A percentile compares a stretch with the other conserved stretches of the same genome.
Conservation (phyloP, 2,113 vertebrate species). For the Donacobius atricapilla region DNA sequence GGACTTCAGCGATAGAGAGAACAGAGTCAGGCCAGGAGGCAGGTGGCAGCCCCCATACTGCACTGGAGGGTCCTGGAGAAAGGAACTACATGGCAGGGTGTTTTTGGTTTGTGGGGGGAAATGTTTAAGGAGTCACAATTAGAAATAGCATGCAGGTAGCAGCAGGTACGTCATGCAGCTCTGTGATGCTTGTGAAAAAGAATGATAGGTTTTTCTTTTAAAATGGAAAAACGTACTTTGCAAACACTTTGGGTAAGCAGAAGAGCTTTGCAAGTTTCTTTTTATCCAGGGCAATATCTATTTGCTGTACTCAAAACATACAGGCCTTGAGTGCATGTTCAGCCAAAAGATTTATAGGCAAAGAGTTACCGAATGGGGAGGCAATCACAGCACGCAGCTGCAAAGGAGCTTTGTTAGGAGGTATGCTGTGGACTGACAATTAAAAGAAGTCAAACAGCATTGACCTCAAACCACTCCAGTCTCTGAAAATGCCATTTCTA, state of each 20-base stretch:
- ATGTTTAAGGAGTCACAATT: not conserved
- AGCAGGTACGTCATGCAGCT: not conserved
- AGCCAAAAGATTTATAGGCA: not conserved
- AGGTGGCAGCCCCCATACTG: not conserved
- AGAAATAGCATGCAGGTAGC: not conserved
- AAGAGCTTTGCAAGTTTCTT: not conserved
- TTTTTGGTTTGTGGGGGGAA: not conserved
- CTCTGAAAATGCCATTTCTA: conserved; percentile 63
- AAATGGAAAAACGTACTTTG: not conserved
- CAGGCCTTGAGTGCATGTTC: not conserved
- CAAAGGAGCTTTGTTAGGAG: not conserved
- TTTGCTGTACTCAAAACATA: not conserved
- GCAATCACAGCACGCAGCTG: not conserved
- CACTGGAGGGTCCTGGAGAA: not conserved
- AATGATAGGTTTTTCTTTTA: not conserved
- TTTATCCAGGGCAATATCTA: not conserved
- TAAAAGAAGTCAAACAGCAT: conserved; percentile 38
- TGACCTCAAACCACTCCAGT: conserved; percentile 38
- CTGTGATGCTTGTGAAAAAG: not conserved
- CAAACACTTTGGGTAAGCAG: not conserved
- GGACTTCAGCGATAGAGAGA: rapidly evolving
- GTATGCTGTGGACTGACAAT: not conserved
- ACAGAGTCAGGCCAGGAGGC: not conserved
- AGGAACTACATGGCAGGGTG: not conserved
- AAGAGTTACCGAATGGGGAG: not conserved